Evolutionary conservation across 2,113 vertebrate genomes (phyloP).

Genomic region (Coptodon rendalli): DNA sequence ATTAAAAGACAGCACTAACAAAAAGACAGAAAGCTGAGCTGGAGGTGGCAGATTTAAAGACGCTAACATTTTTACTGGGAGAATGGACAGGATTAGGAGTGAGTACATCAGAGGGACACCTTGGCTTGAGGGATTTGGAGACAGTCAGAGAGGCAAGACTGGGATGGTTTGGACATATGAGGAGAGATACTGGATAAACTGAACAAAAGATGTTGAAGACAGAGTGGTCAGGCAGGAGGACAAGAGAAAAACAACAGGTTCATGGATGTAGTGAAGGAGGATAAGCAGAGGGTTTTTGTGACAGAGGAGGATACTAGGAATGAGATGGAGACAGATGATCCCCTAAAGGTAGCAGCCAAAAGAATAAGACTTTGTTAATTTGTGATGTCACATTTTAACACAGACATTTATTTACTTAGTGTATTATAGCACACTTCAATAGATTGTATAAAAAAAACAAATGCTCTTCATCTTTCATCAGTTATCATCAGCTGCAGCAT

Average conservation of each 20-base stretch:
- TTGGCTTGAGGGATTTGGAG: neutral
- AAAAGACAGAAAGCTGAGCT: neutral
- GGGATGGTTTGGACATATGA: neutral
- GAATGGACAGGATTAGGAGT: neutral
- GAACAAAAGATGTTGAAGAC: neutral
- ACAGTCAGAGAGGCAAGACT: neutral
- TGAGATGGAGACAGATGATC: neutral
- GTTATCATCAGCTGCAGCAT: neutral
- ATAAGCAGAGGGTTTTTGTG: neutral
- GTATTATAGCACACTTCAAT: neutral
- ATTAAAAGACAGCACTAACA: neutral
- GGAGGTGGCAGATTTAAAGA: neutral
- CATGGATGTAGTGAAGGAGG: neutral
- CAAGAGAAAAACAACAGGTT: neutral
- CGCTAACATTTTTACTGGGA: neutral
- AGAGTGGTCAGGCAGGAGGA: neutral
- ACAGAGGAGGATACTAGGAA: neutral
- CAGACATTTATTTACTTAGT: neutral
- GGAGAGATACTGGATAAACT: neutral
- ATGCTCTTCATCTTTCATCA: neutral
- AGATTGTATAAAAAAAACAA: neutral
- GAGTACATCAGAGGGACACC: neutral
- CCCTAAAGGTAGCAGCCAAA: neutral
- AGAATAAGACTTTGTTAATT: neutral
- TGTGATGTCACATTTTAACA: neutral